Conservation (phyloP, 2,113 vertebrate species). For the Rhinogobius similis region DNA sequence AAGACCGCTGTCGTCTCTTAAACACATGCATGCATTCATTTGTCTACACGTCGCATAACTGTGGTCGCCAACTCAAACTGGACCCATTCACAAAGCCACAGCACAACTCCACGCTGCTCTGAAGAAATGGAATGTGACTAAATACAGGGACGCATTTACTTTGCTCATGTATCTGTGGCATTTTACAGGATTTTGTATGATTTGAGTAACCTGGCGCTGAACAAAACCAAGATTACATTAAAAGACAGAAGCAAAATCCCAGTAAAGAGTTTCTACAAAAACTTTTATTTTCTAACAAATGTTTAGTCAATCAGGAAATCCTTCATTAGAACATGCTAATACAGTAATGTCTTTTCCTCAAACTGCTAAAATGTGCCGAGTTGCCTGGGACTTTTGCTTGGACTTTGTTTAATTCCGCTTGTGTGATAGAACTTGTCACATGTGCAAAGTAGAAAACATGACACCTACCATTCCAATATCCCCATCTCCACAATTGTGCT, state of each 20-base stretch:
- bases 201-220: not conserved
- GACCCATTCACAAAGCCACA: constrained; percentile 59
- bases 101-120: constrained; percentile 23
- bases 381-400: not conserved
- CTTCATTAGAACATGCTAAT: too few species aligned
- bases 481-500: constrained; percentile 14
- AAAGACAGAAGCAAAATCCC: too few species aligned
- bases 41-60: constrained; percentile 54
- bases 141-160: not conserved
- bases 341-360: too few species aligned
- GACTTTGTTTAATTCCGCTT: constrained; percentile 1
- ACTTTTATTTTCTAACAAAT: too few species aligned
- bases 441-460: constrained; percentile 19
- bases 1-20: constrained; percentile 49
- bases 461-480: not conserved
- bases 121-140: constrained; percentile 18
- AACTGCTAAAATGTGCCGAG: too few species aligned
- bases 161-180: not conserved
- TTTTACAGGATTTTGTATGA: not conserved
- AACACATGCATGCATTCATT: constrained; percentile 50
- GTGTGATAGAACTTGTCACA: not conserved
- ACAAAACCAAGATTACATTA: not conserved
- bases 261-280: not conserved
- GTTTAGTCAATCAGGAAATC: too few species aligned
- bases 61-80: constrained; percentile 61